Evolutionary conservation across 2,888 invertebrate genomes (phyloP), one percentile per base, ranked within the genome.

Genomic region (Spodoptera exigua): DNA sequence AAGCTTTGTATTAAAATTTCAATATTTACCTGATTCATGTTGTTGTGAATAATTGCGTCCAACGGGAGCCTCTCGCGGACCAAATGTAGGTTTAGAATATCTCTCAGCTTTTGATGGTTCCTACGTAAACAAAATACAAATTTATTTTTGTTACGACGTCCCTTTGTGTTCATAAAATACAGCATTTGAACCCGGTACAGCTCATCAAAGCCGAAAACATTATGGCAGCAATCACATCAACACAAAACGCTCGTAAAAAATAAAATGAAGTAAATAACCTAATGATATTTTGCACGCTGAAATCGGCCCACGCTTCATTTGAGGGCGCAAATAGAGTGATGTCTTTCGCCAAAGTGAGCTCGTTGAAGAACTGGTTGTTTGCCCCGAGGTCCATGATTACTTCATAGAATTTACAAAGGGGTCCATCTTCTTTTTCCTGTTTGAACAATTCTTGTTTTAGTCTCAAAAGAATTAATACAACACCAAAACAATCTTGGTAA

Each of bases 281-380:
- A 52, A 96, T 90, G 63, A 97, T 95, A 80, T 96, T 95, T 79
- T 96, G 95, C n/a, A 98, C 95, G 68, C 96, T 96, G 45, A 96
- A 95, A 72, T 96, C 96, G 46, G 96, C 95, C 96, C 98, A 97
- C 12, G 98, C 98, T 65, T 96, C 96, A 85, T 98, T 98, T 81
- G 97, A 97, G 0, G 98, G 98, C 1, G 98, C 98, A 86, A 98
- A 97, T 58, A 98, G 95, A 2, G 98, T 98, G 18, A 98, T 95
- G 75, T 97, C 96, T 58, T 96, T 95, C 67, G 96, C 95, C 60
- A 95, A 91, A 57, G 95, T 96, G 34, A 98, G 95, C 70, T 96
- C 96, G 64, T 95, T 95, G 85, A 97, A 95, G 82, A 97, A 97
- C 80, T 89, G 92, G 70, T 93, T 94, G 71, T 96, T 96, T 57